A percentile compares a stretch with the other conserved stretches of the same genome.
phyloP scores from a whole-genome alignment of 2,797 vertebrate genomes.

The Taenioides sp. region DNA sequence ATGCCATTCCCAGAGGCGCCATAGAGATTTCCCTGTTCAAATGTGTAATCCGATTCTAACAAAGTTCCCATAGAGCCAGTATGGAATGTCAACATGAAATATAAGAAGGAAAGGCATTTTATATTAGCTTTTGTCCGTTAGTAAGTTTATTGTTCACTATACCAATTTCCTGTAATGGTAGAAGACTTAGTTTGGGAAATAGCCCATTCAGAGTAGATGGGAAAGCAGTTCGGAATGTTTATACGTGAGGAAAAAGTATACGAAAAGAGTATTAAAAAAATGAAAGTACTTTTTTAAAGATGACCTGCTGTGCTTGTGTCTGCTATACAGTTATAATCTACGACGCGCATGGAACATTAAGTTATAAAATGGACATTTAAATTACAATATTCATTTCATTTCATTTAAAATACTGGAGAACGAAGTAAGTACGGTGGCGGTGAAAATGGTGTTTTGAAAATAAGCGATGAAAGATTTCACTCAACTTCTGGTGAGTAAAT shows the following conservation, averaged over 20 bases:
- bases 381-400: too few relatives aligned
- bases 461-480: too few relatives aligned
- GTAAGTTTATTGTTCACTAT: too few relatives aligned
- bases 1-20: not conserved
- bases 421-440: too few relatives aligned
- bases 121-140: not conserved
- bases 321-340: too few relatives aligned
- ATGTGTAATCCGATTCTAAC: conserved; percentile 1
- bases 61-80: not conserved
- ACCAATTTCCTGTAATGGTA: not conserved
- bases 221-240: not conserved
- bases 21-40: conserved; percentile 1
- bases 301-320: too few relatives aligned
- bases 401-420: too few relatives aligned
- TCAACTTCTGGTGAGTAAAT: too few relatives aligned
- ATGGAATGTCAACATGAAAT: conserved; percentile 11
- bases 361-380: too few relatives aligned
- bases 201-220: not conserved
- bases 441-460: too few relatives aligned
- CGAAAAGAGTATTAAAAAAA: not conserved
- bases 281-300: too few relatives aligned
- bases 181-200: not conserved
- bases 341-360: too few relatives aligned
- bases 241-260: not conserved
- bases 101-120: not conserved